These are phyloP conservation scores for Drosophila mercatorum DNA, from an alignment of 2,888 invertebrate species.

Conservation along the genomic window DNA sequence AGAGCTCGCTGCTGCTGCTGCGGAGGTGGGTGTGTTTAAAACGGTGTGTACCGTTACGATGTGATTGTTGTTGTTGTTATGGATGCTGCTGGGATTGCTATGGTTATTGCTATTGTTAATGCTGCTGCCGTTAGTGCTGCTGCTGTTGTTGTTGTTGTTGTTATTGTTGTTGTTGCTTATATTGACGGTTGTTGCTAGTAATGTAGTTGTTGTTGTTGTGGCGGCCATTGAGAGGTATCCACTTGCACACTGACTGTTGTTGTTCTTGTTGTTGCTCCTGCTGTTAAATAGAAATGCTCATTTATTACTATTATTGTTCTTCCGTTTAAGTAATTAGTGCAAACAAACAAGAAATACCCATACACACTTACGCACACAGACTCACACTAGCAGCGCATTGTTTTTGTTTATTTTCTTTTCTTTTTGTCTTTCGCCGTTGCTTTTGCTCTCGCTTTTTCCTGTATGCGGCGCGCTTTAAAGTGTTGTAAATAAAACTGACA, in stretches of 20 bases:
- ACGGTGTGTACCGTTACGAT: conserved; percentile 77
- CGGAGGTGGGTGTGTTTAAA: conserved; percentile 67
- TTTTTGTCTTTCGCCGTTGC: conserved; percentile 27
- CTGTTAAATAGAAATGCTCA: conserved; percentile 39
- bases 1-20: conserved; percentile 55
- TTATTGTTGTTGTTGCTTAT: conserved; percentile 53
- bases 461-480: conserved; percentile 49
- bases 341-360: conserved; percentile 29
- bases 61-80: conserved; percentile 58
- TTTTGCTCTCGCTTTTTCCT: conserved; percentile 33
- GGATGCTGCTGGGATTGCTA: conserved; percentile 35
- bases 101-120: conserved; percentile 38
- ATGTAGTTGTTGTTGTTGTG: conserved; percentile 74
- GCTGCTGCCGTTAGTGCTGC: background rate
- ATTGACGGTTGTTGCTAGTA: conserved; percentile 65
- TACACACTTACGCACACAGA: conserved; percentile 8
- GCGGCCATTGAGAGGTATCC: conserved; percentile 78
- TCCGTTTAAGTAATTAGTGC: conserved; percentile 22
- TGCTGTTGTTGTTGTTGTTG: conserved; percentile 22
- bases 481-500: conserved; percentile 44
- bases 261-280: conserved; percentile 26
- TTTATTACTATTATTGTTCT: conserved; percentile 30
- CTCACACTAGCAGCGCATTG: conserved; percentile 31
- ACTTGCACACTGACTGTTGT: conserved; percentile 55
- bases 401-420: conserved; percentile 56